Percentiles rank a stretch among this genome's conserved stretches.
phyloP scores from a whole-genome alignment of 2,113 vertebrate genomes.

The Sinocyclocheilus rhinocerous region DNA sequence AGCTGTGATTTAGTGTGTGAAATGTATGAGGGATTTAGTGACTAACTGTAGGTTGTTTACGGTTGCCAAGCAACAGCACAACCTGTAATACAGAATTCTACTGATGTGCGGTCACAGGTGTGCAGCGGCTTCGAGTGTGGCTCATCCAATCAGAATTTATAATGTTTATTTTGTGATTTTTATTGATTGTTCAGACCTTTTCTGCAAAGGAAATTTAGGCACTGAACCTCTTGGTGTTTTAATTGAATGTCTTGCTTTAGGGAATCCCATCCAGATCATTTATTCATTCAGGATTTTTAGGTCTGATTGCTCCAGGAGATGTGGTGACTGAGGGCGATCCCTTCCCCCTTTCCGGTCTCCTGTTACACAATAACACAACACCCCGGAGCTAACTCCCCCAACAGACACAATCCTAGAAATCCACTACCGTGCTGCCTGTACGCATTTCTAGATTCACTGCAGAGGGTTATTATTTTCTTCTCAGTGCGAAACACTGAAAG shows the following conservation, averaged over 20 bases:
- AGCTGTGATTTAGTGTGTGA: not conserved
- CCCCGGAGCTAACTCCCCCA: conserved; percentile 45
- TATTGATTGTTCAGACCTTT: not conserved
- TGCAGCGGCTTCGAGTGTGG: not conserved
- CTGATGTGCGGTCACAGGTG: conserved; percentile 9
- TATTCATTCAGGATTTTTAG: conserved; percentile 11
- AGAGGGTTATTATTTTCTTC: conserved; percentile 44
- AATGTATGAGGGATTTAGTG: not conserved
- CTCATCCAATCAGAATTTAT: not conserved
- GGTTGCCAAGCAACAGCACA: conserved; percentile 27
- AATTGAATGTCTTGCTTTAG: not conserved
- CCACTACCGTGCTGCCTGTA: conserved; percentile 10
- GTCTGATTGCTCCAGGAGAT: conserved; percentile 51
- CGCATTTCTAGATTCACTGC: not conserved
- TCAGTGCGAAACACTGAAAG: conserved; percentile 3
- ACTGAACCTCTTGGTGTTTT: not conserved
- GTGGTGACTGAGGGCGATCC: conserved; percentile 67
- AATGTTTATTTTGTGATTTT: not conserved
- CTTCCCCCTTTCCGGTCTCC: conserved; percentile 51
- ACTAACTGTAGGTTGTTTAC: conserved; percentile 5
- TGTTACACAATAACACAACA: conserved; percentile 55
- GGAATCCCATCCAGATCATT: not conserved
- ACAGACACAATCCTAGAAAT: conserved; percentile 21
- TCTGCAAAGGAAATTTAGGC: not conserved
- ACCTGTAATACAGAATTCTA: not conserved